Evolutionary conservation across 1,140 invertebrate genomes (phyloP).

Genomic region (Drosophila tropicalis): DNA sequence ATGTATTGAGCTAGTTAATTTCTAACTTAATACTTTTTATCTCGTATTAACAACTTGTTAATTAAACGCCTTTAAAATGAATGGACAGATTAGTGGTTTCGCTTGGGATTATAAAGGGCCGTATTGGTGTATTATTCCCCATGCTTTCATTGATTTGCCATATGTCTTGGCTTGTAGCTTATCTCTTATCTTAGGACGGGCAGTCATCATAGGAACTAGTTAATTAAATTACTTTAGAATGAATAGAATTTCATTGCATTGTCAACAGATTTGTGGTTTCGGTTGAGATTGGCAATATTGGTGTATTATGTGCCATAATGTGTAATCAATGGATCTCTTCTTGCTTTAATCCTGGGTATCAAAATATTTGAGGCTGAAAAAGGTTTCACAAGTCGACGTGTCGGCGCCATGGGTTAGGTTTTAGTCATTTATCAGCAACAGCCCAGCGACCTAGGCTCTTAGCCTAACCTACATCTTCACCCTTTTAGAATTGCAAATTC

Average conservation of each 20-base stretch:
- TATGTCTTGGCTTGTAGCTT: no score
- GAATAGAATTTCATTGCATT: no score
- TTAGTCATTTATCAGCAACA: conserved; percentile 61
- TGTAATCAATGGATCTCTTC: not conserved
- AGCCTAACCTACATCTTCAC: conserved; percentile 22
- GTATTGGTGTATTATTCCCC: no score
- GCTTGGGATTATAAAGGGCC: no score
- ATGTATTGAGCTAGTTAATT: not conserved
- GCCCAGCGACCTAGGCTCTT: conserved; percentile 5
- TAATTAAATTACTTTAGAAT: no score
- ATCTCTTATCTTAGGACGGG: no score
- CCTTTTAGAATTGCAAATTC: conserved; percentile 37
- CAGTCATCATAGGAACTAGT: no score
- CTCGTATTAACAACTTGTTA: not conserved
- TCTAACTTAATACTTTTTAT: not conserved
- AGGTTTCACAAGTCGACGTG: conserved; percentile 25
- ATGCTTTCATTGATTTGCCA: not conserved
- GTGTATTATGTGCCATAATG: no score
- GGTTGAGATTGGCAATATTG: no score
- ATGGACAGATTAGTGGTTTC: not conserved
- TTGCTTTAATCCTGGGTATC: not conserved
- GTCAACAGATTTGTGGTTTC: no score
- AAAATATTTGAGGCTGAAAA: conserved; percentile 22
- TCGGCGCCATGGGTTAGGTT: conserved; percentile 43
- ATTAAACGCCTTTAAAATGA: not conserved